Base-by-base conservation (phyloP, 2,797 vertebrate genomes). In the Florisuga fusca region DNA sequence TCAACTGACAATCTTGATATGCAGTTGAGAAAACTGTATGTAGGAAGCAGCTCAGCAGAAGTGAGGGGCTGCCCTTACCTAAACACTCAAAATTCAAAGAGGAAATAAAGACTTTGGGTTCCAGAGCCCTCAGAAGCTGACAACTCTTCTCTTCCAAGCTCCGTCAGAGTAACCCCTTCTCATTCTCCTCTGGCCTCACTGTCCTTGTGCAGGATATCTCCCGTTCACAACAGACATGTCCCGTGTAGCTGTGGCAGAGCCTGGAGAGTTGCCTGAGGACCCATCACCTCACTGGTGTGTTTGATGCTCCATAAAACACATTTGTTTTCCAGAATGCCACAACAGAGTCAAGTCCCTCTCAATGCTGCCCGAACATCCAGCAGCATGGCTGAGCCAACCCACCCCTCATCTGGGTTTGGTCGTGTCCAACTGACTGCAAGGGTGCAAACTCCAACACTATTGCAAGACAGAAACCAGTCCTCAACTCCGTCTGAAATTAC, bases 171-270 rank as follows among this genome's bases (percentile, higher is more conserved):
- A 58, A 41, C 20, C 13, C 29, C 57, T 59, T 26, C 45, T 36
- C 0, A 0, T 6, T 43, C 33, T 51, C 31, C 33, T 67, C 22
- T 1, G 31, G 58, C 41, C 29, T 46, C 12, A 1, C 64, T 26
- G 22, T 23, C 54, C 45, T 43, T 13, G 10, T 2, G 1, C 29
- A n/a, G 45, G 27, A 2, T 8, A 25, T 25, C 27, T 62, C 59
- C 61, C 2, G 5, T 14, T 50, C 58, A 22, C 4, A 4, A 45
- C 11, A 15, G n/a, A 29, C 55, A n/a, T 0, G 0, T 55, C 3
- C 25, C 48, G 33, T 1, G 0, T 2, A 16, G 41, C 46, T 55
- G 53, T 10, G 19, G 84, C 29, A 71, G 45, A 57, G 45, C n/a
- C 26, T 10, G 31, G 23, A 63, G 10, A 71, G 38, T 3, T 34